Evolutionary conservation across 2,797 vertebrate genomes (phyloP).

Genomic region (Nothura maculosa): DNA sequence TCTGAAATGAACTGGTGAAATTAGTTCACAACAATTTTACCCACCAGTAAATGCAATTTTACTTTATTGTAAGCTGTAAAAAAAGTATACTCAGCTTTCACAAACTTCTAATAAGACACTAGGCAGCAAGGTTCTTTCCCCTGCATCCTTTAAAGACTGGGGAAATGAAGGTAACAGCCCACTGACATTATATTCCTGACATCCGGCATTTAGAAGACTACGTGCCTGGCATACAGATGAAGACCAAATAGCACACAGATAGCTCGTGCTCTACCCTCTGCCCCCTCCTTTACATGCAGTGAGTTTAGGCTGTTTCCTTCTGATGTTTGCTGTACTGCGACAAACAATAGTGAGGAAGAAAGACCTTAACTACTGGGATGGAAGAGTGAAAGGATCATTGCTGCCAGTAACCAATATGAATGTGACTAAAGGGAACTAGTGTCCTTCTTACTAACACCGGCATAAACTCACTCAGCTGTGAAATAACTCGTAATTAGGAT

Average conservation of each 20-base stretch:
- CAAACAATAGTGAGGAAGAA: background rate
- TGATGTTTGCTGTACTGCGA: constrained; percentile 13
- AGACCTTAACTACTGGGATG: background rate
- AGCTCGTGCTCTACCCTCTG: background rate
- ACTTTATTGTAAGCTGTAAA: constrained; percentile 50
- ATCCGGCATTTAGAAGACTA: background rate
- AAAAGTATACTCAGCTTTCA: background rate
- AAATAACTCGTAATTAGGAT: constrained; percentile 63
- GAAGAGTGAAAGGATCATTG: constrained; percentile 38
- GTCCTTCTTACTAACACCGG: constrained; percentile 18
- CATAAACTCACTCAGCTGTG: constrained; percentile 55
- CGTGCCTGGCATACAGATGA: background rate
- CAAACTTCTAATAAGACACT: background rate
- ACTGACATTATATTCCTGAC: background rate
- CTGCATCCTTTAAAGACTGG: background rate
- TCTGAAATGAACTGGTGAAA: constrained; percentile 75
- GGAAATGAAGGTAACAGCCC: background rate
- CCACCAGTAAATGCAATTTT: constrained; percentile 54
- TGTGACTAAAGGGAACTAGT: constrained; percentile 6
- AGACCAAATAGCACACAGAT: background rate
- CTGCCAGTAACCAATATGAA: background rate
- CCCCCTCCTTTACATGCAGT: background rate
- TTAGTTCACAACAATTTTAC: constrained; percentile 68
- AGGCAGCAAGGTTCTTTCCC: background rate
- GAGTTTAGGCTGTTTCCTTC: background rate